phyloP scores from a whole-genome alignment of 2,888 invertebrate genomes.

The Synanthedon myopaeformis region DNA sequence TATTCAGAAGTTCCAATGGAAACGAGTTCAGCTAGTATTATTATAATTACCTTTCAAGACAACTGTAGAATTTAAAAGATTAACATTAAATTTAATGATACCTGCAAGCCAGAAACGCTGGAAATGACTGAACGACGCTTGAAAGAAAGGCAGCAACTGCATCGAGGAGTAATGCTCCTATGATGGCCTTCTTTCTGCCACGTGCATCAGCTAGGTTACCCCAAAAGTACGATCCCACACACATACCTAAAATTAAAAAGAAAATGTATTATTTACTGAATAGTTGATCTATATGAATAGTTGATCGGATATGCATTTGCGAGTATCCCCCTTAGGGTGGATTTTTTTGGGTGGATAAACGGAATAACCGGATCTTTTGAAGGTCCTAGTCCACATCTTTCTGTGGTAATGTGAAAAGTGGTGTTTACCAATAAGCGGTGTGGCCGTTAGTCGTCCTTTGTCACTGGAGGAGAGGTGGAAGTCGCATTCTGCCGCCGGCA shows the following conservation, averaged over 20 bases:
- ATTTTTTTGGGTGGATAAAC: too few species aligned
- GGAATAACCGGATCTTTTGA: too few species aligned
- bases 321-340: too few species aligned
- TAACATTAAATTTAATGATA: conserved; percentile 15
- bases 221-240: conserved; percentile 79
- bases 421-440: conserved; percentile 67
- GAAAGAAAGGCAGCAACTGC: conserved; percentile 70
- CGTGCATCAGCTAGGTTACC: conserved; percentile 76
- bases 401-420: background rate
- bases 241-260: conserved; percentile 63
- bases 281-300: too few species aligned
- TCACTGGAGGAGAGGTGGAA: conserved; percentile 67
- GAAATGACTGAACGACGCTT: conserved; percentile 67
- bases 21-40: background rate
- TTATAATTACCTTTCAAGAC: background rate
- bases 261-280: too few species aligned
- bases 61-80: background rate
- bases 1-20: too few species aligned
- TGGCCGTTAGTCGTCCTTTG: conserved; percentile 72
- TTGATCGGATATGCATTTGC: too few species aligned
- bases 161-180: conserved; percentile 72
- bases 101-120: conserved; percentile 71
- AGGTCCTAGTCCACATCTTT: too few species aligned
- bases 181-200: conserved; percentile 75
- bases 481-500: conserved; percentile 71